Percentiles rank a stretch among this genome's conserved stretches.
These are phyloP conservation scores for Herpailurus yagouaroundi DNA, from an alignment of 2,113 vertebrate species.

Conservation along the genomic window DNA sequence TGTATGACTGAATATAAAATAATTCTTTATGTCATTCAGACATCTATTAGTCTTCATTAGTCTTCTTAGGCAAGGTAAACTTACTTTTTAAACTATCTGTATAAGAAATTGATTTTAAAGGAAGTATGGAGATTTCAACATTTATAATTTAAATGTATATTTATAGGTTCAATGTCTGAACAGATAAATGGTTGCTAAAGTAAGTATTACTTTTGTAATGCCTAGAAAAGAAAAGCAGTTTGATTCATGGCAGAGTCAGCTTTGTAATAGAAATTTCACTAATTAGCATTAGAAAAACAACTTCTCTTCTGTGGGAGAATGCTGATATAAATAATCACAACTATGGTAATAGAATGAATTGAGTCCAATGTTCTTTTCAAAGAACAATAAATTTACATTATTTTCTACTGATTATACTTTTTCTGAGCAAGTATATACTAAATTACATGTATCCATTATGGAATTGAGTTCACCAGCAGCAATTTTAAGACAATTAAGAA, in stretches of 20 bases:
- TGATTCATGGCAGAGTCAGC: background rate
- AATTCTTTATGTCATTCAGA: background rate
- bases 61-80: background rate
- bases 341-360: background rate
- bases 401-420: background rate
- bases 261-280: background rate
- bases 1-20: background rate
- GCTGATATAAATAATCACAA: background rate
- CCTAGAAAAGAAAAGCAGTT: background rate
- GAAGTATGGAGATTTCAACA: background rate
- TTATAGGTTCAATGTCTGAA: background rate
- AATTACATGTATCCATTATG: background rate
- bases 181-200: background rate
- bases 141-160: background rate
- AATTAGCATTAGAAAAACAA: background rate
- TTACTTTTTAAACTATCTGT: background rate
- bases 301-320: background rate
- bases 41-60: background rate
- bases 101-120: conserved; percentile 48
- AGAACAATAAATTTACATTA: background rate
- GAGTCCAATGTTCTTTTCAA: background rate
- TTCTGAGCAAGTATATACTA: background rate
- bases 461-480: background rate
- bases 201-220: background rate
- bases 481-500: background rate